These are phyloP conservation scores for Drosophila suzukii DNA, from an alignment of 1,140 invertebrate species.

Conservation along the genomic window DNA sequence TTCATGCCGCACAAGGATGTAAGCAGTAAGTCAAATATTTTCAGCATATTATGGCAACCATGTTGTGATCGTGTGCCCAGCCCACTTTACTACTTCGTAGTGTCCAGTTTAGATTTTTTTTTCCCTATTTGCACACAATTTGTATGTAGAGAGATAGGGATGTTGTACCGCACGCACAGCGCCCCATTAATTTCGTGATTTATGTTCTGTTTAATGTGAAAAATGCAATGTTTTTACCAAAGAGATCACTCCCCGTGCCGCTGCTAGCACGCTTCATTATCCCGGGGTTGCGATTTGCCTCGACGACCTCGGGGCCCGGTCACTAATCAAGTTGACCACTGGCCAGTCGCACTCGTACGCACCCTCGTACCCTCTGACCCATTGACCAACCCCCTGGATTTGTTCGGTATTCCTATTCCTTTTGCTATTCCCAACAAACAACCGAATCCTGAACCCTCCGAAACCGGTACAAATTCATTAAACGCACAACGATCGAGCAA, in stretches of 20 bases:
- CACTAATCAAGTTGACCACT: slow-evolving; percentile 83
- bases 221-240: slow-evolving; percentile 83
- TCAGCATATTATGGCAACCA: slow-evolving; percentile 60
- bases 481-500: slow-evolving; percentile 57
- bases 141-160: slow-evolving; percentile 40
- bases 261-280: slow-evolving; percentile 56
- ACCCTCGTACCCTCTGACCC: slow-evolving; percentile 29
- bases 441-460: background rate
- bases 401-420: background rate
- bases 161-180: slow-evolving; percentile 9
- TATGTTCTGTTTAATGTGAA: slow-evolving; percentile 84
- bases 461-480: slow-evolving; percentile 65
- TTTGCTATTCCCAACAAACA: background rate
- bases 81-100: slow-evolving; percentile 46
- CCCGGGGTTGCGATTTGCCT: slow-evolving; percentile 14
- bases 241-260: slow-evolving; percentile 78
- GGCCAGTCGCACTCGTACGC: slow-evolving; percentile 45
- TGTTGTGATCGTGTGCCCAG: slow-evolving; percentile 80
- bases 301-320: slow-evolving; percentile 52
- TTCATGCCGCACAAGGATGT: slow-evolving; percentile 61
- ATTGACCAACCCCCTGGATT: slow-evolving; percentile 19
- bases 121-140: slow-evolving; percentile 44
- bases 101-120: background rate
- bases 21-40: slow-evolving; percentile 81
- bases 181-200: slow-evolving; percentile 79